These are phyloP conservation scores for Petrocephalus zakoni DNA, from an alignment of 2,113 vertebrate genomes.

Conservation along the genomic window DNA sequence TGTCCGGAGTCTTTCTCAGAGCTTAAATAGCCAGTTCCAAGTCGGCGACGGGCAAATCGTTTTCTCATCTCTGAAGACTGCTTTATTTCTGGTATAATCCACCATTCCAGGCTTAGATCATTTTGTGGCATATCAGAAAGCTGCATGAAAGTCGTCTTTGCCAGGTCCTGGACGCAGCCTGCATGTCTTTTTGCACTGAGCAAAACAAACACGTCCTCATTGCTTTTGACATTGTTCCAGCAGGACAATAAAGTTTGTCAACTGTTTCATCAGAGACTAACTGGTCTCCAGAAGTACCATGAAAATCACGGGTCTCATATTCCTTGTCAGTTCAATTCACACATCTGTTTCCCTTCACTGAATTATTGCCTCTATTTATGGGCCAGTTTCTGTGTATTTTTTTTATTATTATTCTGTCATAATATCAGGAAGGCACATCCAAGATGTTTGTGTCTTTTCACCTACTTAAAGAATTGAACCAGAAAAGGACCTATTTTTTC, in stretches of 20 bases:
- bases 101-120: not conserved
- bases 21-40: not conserved
- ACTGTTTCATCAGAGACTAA: not conserved
- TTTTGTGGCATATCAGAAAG: not conserved
- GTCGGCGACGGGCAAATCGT: not conserved
- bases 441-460: not conserved
- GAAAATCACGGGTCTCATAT: not conserved
- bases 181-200: not conserved
- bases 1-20: not conserved
- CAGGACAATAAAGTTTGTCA: not conserved
- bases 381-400: not conserved
- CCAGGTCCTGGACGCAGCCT: not conserved
- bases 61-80: not conserved
- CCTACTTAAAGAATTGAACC: not conserved
- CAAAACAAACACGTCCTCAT: not conserved
- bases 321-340: not conserved
- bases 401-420: not conserved
- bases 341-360: not conserved
- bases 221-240: not conserved
- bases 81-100: not conserved
- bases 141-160: not conserved
- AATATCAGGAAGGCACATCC: not conserved
- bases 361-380: not conserved
- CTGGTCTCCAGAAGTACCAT: not conserved
- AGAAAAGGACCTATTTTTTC: not conserved